A percentile compares a stretch with the other conserved stretches of the same genome.
phyloP scores from a whole-genome alignment of 2,797 vertebrate species.

The Falco concolor region DNA sequence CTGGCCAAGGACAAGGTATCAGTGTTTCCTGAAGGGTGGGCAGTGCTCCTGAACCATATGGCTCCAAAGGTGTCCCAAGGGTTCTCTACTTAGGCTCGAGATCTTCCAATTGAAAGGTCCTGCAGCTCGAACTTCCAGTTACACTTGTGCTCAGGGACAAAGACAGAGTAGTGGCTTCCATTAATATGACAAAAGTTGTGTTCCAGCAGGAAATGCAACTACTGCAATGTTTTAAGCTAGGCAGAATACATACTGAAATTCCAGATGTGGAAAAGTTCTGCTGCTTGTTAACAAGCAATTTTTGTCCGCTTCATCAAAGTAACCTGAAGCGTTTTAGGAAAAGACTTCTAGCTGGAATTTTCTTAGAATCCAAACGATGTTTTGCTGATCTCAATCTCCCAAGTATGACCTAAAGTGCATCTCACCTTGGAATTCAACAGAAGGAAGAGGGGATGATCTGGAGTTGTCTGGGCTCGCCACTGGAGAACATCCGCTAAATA shows the following conservation, averaged over 20 bases:
- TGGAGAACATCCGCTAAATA: conserved; percentile 94
- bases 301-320: neutral
- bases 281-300: neutral
- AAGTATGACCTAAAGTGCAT: neutral
- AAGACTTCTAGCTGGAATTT: neutral
- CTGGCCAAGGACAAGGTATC: neutral
- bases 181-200: neutral
- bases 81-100: neutral
- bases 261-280: neutral
- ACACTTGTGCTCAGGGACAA: neutral
- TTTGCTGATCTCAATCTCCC: neutral
- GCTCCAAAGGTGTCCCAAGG: neutral
- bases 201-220: neutral
- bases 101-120: neutral
- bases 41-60: neutral
- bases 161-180: neutral
- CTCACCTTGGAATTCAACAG: conserved; percentile 91
- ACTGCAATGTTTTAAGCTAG: neutral
- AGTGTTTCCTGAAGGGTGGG: neutral
- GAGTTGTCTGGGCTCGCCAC: conserved; percentile 94
- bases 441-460: conserved; percentile 90
- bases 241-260: neutral
- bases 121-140: neutral
- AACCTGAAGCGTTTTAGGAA: neutral
- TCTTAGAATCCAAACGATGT: neutral